These are phyloP conservation scores for Agrochola litura DNA, from an alignment of 2,888 invertebrate genomes.

Conservation along the genomic window DNA sequence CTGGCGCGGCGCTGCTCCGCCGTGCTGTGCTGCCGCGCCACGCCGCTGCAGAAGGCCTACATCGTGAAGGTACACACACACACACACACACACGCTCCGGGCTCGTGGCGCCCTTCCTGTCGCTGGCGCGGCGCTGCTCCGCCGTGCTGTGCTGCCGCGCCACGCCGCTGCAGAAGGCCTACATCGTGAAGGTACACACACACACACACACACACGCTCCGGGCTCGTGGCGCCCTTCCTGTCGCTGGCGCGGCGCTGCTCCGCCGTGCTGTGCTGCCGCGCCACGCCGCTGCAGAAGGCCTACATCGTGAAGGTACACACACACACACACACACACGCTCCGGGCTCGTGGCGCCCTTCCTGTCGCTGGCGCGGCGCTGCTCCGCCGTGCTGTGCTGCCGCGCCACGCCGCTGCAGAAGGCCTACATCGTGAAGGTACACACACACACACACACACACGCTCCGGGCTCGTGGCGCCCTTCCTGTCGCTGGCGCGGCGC, in stretches of 20 bases:
- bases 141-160: slow-evolving; percentile 98
- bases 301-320: slow-evolving; percentile 92
- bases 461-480: slow-evolving; percentile 95
- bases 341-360: slow-evolving; percentile 95
- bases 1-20: slow-evolving; percentile 96
- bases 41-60: slow-evolving; percentile 96
- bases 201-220: slow-evolving; percentile 90
- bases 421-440: slow-evolving; percentile 94
- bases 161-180: slow-evolving; percentile 95
- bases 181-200: slow-evolving; percentile 92
- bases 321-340: slow-evolving; percentile 87
- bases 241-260: slow-evolving; percentile 95
- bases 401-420: slow-evolving; percentile 96
- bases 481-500: slow-evolving; percentile 94
- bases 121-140: slow-evolving; percentile 95
- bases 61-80: slow-evolving; percentile 91
- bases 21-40: slow-evolving; percentile 97
- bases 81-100: slow-evolving; percentile 93
- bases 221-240: slow-evolving; percentile 96
- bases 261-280: slow-evolving; percentile 97
- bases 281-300: slow-evolving; percentile 96
- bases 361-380: slow-evolving; percentile 95
- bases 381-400: slow-evolving; percentile 97
- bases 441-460: slow-evolving; percentile 80
- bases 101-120: slow-evolving; percentile 95